Conservation (phyloP, 2,888 invertebrate species). For the Limnephilus lunatus region DNA sequence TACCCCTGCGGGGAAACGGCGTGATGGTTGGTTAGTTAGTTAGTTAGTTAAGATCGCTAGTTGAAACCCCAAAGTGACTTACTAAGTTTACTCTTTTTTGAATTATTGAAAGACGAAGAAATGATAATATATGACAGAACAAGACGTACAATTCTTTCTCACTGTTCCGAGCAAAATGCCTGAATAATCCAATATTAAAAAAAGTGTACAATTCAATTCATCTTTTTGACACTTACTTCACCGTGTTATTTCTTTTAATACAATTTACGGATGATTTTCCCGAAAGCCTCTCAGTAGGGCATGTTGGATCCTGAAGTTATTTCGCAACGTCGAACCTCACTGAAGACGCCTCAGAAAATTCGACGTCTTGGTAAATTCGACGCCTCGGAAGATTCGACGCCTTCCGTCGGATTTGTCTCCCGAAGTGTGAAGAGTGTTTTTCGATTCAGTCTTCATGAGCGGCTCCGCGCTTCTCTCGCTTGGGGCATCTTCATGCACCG, state of each 20-base stretch:
- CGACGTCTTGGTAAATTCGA: conserved; percentile 50
- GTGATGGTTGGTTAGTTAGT: too few relatives aligned
- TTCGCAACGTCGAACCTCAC: conserved; percentile 42
- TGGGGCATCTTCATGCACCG: conserved; percentile 36
- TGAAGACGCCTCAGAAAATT: conserved; percentile 47
- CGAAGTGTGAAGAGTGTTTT: conserved; percentile 60
- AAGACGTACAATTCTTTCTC: not conserved
- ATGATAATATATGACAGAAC: not conserved
- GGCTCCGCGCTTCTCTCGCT: conserved; percentile 45
- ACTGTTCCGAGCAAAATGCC: not conserved
- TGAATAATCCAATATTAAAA: not conserved
- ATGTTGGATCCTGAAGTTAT: conserved; percentile 45
- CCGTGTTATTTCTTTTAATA: conserved; percentile 2
- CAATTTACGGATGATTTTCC: not conserved
- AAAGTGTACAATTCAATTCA: not conserved
- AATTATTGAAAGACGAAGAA: not conserved
- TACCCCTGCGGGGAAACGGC: too few relatives aligned
- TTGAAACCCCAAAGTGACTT: not conserved
- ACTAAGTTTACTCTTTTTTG: not conserved
- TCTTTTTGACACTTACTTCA: not conserved
- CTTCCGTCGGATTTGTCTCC: conserved; percentile 59
- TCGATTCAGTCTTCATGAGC: conserved; percentile 53
- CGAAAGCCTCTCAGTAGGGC: conserved; percentile 2
- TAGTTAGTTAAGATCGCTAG: too few relatives aligned
- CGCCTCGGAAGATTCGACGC: conserved; percentile 54